These are phyloP conservation scores for Azorinus chamasolen DNA, from an alignment of 2,888 invertebrate genomes.

Conservation along the genomic window DNA sequence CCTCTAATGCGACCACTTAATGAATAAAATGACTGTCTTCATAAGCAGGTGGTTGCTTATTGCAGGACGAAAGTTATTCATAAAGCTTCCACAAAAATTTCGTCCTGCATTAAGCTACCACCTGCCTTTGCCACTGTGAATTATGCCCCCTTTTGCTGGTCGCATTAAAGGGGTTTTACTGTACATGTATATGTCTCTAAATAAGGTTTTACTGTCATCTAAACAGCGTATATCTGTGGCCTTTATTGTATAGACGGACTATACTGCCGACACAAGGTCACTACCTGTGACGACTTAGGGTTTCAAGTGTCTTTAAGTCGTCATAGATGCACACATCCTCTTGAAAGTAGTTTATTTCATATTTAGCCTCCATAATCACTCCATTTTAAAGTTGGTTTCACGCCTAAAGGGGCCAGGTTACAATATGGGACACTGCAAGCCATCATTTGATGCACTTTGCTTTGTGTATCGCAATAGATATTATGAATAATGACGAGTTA, in stretches of 20 bases:
- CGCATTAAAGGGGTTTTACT: too few relatives aligned
- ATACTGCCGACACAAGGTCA: background rate
- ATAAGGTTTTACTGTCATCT: background rate
- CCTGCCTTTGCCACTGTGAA: too few relatives aligned
- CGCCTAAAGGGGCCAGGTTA: background rate
- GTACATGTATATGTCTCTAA: background rate
- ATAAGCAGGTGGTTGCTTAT: too few relatives aligned
- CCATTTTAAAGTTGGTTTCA: background rate
- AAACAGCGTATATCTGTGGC: background rate
- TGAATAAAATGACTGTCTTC: too few relatives aligned
- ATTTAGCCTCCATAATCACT: background rate
- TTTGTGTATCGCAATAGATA: background rate
- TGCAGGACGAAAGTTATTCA: too few relatives aligned
- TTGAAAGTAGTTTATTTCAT: conserved; percentile 5
- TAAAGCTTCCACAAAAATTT: too few relatives aligned
- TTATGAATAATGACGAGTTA: background rate
- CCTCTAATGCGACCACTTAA: too few relatives aligned
- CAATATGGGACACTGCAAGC: background rate
- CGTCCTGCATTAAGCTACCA: too few relatives aligned
- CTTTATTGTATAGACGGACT: background rate
- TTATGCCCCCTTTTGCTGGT: too few relatives aligned
- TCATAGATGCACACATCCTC: background rate
- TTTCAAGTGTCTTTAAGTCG: conserved; percentile 1
- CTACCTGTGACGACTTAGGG: conserved; percentile 6
- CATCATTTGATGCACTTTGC: background rate